Percentiles rank a stretch among this genome's conserved stretches.
phyloP scores from a whole-genome alignment of 2,113 vertebrate species.

The Malurus melanocephalus region DNA sequence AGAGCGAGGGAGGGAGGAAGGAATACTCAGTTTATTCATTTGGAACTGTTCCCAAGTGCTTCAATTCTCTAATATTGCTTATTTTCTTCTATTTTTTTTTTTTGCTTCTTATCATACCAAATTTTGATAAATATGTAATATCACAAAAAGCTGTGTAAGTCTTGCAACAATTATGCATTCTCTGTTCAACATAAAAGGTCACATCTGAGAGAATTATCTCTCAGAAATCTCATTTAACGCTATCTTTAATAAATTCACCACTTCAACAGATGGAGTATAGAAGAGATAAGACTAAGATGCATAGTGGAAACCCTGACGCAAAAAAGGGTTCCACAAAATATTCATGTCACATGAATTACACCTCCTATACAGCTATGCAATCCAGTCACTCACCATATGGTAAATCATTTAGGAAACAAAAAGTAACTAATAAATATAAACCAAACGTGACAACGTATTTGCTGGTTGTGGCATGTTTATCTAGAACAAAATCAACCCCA shows the following conservation, averaged over 20 bases:
- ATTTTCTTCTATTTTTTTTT: not conserved
- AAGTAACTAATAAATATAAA: not conserved
- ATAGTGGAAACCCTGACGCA: not conserved
- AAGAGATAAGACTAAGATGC: not conserved
- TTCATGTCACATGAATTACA: not conserved
- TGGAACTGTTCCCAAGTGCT: not conserved
- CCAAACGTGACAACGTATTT: not conserved
- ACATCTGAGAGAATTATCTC: not conserved
- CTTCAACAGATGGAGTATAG: not conserved
- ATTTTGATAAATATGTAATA: not conserved
- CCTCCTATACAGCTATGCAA: not conserved
- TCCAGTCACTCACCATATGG: not conserved
- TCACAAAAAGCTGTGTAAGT: not conserved
- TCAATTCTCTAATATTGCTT: not conserved
- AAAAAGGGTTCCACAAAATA: not conserved
- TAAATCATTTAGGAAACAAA: not conserved
- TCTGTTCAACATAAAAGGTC: not conserved
- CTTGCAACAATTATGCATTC: not conserved
- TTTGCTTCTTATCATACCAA: not conserved
- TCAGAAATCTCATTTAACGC: not conserved
- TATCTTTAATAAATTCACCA: not conserved
- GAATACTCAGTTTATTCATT: not conserved
- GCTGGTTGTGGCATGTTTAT: not conserved
- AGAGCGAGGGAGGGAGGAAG: not conserved
- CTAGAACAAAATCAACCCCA: not conserved